Conservation (phyloP, 2,797 vertebrate species). For the Protosalanx chinensis region DNA sequence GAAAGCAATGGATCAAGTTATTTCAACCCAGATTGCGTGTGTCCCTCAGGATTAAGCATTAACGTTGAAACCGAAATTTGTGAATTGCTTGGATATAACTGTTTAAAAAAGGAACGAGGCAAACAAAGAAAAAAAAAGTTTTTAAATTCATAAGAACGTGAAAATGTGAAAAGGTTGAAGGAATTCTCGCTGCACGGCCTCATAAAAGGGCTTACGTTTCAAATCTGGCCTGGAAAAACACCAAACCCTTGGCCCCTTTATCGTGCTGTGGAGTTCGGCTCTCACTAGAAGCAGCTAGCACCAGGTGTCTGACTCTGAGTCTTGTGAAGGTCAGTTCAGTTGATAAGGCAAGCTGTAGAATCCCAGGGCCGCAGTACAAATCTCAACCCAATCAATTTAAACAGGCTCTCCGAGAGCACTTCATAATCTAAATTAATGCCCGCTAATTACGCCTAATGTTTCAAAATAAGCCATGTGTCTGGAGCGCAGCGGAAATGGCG, state of each 20-base stretch:
- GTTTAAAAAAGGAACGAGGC: conserved; percentile 4
- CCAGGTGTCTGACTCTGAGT: neutral
- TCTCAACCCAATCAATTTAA: conserved; percentile 37
- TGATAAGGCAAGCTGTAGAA: conserved; percentile 29
- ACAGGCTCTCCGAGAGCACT: conserved; percentile 42
- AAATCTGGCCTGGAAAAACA: conserved; percentile 27
- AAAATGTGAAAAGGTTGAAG: conserved; percentile 10
- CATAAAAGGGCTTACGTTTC: conserved; percentile 20
- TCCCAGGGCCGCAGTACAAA: conserved; percentile 26
- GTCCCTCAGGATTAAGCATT: neutral
- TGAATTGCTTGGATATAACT: conserved; percentile 3
- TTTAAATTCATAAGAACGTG: conserved; percentile 8
- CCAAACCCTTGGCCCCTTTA: conserved; percentile 23
- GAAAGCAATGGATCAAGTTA: neutral
- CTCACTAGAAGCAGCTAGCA: neutral
- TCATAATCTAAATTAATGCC: conserved; percentile 69
- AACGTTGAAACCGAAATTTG: conserved; percentile 10
- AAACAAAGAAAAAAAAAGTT: conserved; percentile 17
- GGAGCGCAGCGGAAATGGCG: conserved; percentile 24
- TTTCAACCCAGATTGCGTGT: conserved; percentile 2
- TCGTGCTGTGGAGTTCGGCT: conserved; percentile 37
- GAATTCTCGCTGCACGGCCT: conserved; percentile 22
- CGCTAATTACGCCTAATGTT: conserved; percentile 73
- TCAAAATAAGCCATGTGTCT: conserved; percentile 70
- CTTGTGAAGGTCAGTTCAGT: conserved; percentile 35